These are phyloP conservation scores for Amphiprion percula DNA, from an alignment of 2,113 vertebrate genomes.

Conservation along the genomic window DNA sequence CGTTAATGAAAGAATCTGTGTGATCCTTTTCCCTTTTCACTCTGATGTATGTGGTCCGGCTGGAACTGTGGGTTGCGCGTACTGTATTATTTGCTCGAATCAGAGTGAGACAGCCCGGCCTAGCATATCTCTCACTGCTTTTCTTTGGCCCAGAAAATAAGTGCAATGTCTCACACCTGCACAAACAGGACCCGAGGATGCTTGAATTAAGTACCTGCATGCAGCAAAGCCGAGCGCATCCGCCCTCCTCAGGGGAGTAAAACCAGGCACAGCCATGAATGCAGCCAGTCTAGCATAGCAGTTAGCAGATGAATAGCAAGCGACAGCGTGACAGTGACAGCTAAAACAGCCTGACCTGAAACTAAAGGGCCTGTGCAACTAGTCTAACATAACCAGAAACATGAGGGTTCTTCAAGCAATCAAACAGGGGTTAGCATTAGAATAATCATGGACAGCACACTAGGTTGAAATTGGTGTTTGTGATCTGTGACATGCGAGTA, in stretches of 20 bases:
- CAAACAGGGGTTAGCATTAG: not conserved
- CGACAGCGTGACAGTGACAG: not conserved
- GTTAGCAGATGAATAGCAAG: slow-evolving; percentile 3
- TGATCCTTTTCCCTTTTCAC: slow-evolving; percentile 16
- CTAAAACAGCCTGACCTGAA: not conserved
- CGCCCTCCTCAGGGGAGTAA: slow-evolving; percentile 24
- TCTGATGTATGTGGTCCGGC: slow-evolving; percentile 9
- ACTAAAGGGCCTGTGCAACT: not conserved
- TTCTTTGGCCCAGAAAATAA: slow-evolving; percentile 22
- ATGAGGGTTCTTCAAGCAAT: no score
- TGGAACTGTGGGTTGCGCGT: not conserved
- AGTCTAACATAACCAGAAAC: no score
- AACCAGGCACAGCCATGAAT: slow-evolving; percentile 11
- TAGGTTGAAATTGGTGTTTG: slow-evolving; percentile 25
- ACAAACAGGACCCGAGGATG: slow-evolving; percentile 21
- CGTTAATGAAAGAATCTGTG: slow-evolving; percentile 8
- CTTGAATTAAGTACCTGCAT: slow-evolving; percentile 50
- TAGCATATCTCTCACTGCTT: slow-evolving; percentile 5
- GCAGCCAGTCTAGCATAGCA: not conserved
- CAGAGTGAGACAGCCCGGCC: slow-evolving; percentile 3
- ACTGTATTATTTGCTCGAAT: slow-evolving; percentile 3
- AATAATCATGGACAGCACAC: slow-evolving; percentile 36
- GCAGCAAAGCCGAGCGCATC: not conserved
- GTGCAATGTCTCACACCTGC: not conserved
- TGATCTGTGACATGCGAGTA: slow-evolving; percentile 26